Evolutionary conservation across 2,113 vertebrate species (phyloP).

Genomic region (Nerophis ophidion): DNA sequence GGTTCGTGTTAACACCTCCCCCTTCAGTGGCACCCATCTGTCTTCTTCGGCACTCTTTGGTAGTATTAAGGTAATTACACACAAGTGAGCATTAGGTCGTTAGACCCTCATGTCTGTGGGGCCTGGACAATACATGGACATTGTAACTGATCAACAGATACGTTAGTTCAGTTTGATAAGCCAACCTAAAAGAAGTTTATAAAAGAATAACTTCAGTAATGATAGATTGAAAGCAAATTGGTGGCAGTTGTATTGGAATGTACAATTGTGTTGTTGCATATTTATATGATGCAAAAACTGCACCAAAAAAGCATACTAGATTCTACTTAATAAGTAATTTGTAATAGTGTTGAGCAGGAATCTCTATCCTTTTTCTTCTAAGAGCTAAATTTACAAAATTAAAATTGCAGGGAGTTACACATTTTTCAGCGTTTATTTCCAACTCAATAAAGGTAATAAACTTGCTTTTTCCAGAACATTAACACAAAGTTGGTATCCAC

Average conservation of each 20-base stretch:
- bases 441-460: no score
- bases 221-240: not conserved
- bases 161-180: not conserved
- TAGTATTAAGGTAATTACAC: slow-evolving; percentile 48
- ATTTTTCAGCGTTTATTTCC: no score
- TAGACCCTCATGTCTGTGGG: slow-evolving; percentile 12
- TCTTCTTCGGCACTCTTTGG: slow-evolving; percentile 26
- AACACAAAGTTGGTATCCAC: no score
- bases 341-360: not conserved
- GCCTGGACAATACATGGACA: slow-evolving; percentile 10
- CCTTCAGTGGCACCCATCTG: slow-evolving; percentile 17
- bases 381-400: no score
- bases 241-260: not conserved
- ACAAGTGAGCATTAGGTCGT: slow-evolving; percentile 20
- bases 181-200: not conserved
- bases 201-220: not conserved
- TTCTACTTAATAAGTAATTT: no score
- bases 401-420: no score
- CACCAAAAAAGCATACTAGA: no score
- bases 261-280: not conserved
- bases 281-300: not conserved
- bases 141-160: not conserved
- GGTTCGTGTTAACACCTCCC: slow-evolving; percentile 42
- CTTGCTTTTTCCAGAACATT: no score
- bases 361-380: no score